Evolutionary conservation across 2,888 invertebrate genomes (phyloP), one percentile per base, ranked within the genome.

Genomic region (Linnaemya vulpina): DNA sequence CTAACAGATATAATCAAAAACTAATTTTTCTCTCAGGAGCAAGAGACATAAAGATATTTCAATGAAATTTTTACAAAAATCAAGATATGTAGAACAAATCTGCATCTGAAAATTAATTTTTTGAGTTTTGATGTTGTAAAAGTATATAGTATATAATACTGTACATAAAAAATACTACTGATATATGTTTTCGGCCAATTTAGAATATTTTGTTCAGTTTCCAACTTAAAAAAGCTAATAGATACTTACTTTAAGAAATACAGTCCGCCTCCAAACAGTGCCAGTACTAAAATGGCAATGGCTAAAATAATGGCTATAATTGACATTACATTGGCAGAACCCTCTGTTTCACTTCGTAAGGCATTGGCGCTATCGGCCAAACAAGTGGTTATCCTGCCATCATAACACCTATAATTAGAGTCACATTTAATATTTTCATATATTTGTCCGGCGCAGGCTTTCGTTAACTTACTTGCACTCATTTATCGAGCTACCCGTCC

Each of bases 211-310:
- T n/a, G n/a, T n/a, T n/a, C n/a, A n/a, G n/a, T n/a, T n/a, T n/a
- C n/a, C n/a, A n/a, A n/a, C n/a, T n/a, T n/a, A n/a, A n/a, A n/a
- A n/a, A n/a, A 38, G 10, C 10, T 22, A 10, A 17, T 38, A n/a
- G 38, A 3, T 43, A 90, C 93, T 91, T 78, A 94, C 94, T 92
- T 94, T 49, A 92, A 88, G 84, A 92, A 90, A 82, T 91, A 91
- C 46, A 92, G 87, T n/a, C 90, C 90, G 51, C 90, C 91, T 20
- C 90, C 91, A 55, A 92, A 90, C 46, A 93, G 84, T 22, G 89
- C 89, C 9, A 92, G 81, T 35, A 91, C 81, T 80, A 92, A 86
- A 3, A 91, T 86, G n/a, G 89, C 87, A 43, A 91, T 86, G 5
- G 90, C 88, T 63, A 92, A 55, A 22, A 91, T 88, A 9, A 91